Base-by-base conservation (phyloP, 2,797 vertebrate species). In the Sebastes oblongus region DNA sequence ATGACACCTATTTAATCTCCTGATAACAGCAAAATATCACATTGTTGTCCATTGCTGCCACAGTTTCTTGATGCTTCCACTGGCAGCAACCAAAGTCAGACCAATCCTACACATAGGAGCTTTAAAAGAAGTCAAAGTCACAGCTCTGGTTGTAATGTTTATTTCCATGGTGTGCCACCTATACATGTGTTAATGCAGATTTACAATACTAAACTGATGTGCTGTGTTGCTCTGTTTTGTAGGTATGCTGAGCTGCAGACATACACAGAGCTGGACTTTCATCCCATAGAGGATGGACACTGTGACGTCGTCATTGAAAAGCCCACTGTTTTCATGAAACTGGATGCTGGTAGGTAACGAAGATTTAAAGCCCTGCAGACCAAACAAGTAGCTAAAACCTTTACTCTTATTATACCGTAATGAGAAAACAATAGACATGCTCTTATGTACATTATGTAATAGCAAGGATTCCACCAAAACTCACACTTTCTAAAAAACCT, bases 191-290 rank as follows among this genome's bases (percentile, higher is more conserved):
- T 20, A 24, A 25, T 64, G 22, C 12, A 16, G 36, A 0, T 69
- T 61, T 62, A 39, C 20, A 18, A n/a, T 27, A 34, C 6, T 22
- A 6, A 6, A 22, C 2, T 77, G 7, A 36, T 68, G 16, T 72
- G 27, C 25, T 90, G 18, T 78, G 27, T 39, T 91, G 16, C 80
- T 39, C 36, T 39, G 36, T 84, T 69, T 72, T 92, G 27, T 80
- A 99, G 98, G 98, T 99, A 97, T 95, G 97, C 98, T 74, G 98
- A 99, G 79, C 95, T 99, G 69, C 97, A 98, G 84, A 95, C 93
- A 0, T 99, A 96, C 87, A 96, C 95, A 27, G 94, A 96, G 52
- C 92, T 99, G 60, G 89, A 94, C 78, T 97, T 96, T 92, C 93
- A 94, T 78, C 97, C 97, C 7, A 39, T 96, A 22, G 95, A 96